A percentile compares a stretch with the other conserved stretches of the same genome.
These are phyloP conservation scores for Craniophora ligustri DNA, from an alignment of 2,888 invertebrate genomes.

Conservation along the genomic window DNA sequence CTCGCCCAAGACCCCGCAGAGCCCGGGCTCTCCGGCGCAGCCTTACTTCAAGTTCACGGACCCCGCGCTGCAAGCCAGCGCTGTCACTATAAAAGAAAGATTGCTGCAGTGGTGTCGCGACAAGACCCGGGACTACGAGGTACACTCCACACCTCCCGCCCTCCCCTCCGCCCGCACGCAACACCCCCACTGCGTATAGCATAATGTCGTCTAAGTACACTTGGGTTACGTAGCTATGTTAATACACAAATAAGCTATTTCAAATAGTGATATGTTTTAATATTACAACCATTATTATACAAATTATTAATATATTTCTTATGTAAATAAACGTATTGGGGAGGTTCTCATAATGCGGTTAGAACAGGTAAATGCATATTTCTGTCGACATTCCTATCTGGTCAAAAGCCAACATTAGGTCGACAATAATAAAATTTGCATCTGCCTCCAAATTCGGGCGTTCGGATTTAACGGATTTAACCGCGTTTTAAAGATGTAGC, in stretches of 20 bases:
- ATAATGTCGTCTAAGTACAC: conserved; percentile 23
- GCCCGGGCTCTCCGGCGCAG: conserved; percentile 90
- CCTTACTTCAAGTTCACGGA: conserved; percentile 97
- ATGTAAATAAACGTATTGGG: conserved; percentile 60
- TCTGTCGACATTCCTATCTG: conserved; percentile 32
- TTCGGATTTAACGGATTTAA: conserved; percentile 60
- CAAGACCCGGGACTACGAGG: conserved; percentile 99
- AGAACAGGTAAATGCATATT: conserved; percentile 60
- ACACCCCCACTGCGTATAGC: conserved; percentile 60
- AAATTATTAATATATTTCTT: too few relatives aligned
- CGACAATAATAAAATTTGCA: conserved; percentile 53
- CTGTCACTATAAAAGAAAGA: conserved; percentile 98
- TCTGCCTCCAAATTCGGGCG: conserved; percentile 55
- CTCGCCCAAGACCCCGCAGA: conserved; percentile 92
- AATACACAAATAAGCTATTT: conserved; percentile 7
- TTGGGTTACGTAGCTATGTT: conserved; percentile 18
- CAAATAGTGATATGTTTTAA: too few relatives aligned
- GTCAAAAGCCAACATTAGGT: conserved; percentile 13
- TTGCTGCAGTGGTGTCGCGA: conserved; percentile 98
- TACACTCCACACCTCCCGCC: conserved; percentile 83
- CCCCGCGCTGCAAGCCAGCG: conserved; percentile 96
- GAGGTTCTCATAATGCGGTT: conserved; percentile 55
- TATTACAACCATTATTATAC: too few relatives aligned
- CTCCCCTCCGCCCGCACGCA: conserved; percentile 47
- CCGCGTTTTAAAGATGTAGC: conserved; percentile 64